Evolutionary conservation across 2,797 vertebrate genomes (phyloP), one percentile per base, ranked within the genome.

Genomic region (Coracias cyanogaster): DNA sequence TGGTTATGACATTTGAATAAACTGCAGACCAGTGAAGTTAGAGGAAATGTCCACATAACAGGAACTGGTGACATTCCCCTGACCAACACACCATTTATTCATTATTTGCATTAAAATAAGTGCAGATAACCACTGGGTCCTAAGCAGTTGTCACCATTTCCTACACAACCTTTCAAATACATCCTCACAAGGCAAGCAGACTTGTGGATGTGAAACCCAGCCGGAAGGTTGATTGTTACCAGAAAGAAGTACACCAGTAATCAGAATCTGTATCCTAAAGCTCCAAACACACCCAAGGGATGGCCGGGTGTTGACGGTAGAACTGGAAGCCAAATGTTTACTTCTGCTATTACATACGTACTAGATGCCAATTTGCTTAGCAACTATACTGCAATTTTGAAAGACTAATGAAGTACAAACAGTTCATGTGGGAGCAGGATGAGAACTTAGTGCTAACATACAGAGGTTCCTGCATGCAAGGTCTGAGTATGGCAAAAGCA

Each of bases 261-360:
- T 74, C 94, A 96, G 94, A 97, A 97, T 94, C 91, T 97, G 82
- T 91, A 85, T 90, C 90, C 96, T 89, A 85, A 96, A 96, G 95
- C 94, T 95, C 84, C 96, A 94, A 94, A 96, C 91, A 97, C 95
- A 94, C 91, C 97, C 97, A 91, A 94, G 94, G 97, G 93, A 92
- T 97, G 96, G 96, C 95, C 84, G 20, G 95, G 96, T 96, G 91
- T 94, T 48, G 62, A 97, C 11, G 9, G 67, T 71, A 90, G 90
- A 94, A 89, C 93, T 96, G 87, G 76, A 96, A 96, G 92, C 58
- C 33, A 79, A 95, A 87, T 80, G 81, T 95, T 96, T 97, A 92
- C 95, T 98, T 97, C 95, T 97, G 94, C 96, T 97, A 95, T 97
- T 96, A 95, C 21, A 8, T 82, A 87, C 2, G 11, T 37, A 81